Conservation (phyloP, 2,797 vertebrate species). For the Squalus acanthias region DNA sequence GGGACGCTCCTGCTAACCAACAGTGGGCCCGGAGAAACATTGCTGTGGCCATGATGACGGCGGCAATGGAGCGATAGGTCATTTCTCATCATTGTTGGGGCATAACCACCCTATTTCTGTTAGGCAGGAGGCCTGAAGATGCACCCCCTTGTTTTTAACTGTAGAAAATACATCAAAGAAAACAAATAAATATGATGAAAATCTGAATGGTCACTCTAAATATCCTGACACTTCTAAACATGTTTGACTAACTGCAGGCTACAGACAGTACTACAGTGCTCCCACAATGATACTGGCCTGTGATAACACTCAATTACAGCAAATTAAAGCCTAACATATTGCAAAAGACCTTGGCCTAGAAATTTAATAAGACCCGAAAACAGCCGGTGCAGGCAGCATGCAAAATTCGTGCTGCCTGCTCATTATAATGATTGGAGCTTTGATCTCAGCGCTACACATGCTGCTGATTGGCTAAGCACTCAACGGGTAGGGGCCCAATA, state of each 20-base stretch:
- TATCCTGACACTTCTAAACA: background rate
- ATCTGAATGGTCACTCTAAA: background rate
- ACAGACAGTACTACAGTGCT: background rate
- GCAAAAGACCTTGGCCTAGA: slow-evolving; percentile 44
- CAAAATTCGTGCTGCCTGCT: too few species aligned
- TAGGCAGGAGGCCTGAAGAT: background rate
- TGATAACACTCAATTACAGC: slow-evolving; percentile 34
- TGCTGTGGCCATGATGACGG: background rate
- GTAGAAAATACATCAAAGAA: background rate
- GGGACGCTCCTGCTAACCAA: background rate
- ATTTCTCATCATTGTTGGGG: background rate
- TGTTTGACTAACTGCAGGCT: background rate
- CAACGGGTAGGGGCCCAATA: too few species aligned
- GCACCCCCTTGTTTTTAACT: background rate
- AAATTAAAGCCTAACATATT: slow-evolving; percentile 39
- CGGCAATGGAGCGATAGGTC: background rate
- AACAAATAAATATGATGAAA: background rate
- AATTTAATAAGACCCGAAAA: too few species aligned
- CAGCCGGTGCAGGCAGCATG: too few species aligned
- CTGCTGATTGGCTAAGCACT: too few species aligned
- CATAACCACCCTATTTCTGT: background rate
- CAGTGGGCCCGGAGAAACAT: background rate
- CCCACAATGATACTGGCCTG: slow-evolving; percentile 23
- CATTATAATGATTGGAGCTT: too few species aligned
- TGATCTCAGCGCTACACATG: too few species aligned